Percentiles rank a stretch among this genome's conserved stretches.
phyloP scores from a whole-genome alignment of 2,797 vertebrate genomes.

The Crotalus adamanteus region DNA sequence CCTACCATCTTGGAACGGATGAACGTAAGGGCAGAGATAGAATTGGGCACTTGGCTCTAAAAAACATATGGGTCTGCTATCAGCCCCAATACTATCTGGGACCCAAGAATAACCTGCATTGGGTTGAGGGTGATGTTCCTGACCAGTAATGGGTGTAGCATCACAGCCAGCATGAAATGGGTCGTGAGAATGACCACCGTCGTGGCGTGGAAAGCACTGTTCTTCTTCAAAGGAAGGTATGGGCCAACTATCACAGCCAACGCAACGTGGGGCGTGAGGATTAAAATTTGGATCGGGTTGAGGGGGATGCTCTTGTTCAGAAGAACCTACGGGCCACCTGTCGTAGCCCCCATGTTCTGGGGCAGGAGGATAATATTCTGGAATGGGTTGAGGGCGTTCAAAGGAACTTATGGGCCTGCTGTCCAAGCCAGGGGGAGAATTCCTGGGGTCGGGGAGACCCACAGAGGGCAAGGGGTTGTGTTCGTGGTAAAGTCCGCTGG shows the following conservation, averaged over 20 bases:
- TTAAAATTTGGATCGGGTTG: too few species aligned
- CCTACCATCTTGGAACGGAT: not conserved
- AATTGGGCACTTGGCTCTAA: not conserved
- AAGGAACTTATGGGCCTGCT: not conserved
- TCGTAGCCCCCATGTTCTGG: not conserved
- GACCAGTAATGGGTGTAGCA: not conserved
- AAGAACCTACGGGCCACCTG: not conserved
- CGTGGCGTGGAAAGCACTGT: fast-evolving
- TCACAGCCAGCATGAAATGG: not conserved
- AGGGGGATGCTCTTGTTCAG: fast-evolving
- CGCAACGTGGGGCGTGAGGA: fast-evolving
- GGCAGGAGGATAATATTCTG: not conserved
- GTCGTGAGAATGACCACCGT: fast-evolving
- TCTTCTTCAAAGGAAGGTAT: not conserved
- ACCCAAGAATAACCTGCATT: too few species aligned
- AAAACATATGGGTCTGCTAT: too few species aligned
- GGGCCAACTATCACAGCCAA: fast-evolving
- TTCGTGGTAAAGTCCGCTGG: not conserved
- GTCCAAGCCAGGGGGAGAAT: not conserved
- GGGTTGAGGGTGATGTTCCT: fast-evolving
- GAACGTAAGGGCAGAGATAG: not conserved
- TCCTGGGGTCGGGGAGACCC: too few species aligned
- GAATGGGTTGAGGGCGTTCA: too few species aligned
- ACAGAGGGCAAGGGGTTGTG: not conserved
- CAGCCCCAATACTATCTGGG: too few species aligned